Base-by-base conservation (phyloP, 2,113 vertebrate species). In the Gavialis gangeticus region DNA sequence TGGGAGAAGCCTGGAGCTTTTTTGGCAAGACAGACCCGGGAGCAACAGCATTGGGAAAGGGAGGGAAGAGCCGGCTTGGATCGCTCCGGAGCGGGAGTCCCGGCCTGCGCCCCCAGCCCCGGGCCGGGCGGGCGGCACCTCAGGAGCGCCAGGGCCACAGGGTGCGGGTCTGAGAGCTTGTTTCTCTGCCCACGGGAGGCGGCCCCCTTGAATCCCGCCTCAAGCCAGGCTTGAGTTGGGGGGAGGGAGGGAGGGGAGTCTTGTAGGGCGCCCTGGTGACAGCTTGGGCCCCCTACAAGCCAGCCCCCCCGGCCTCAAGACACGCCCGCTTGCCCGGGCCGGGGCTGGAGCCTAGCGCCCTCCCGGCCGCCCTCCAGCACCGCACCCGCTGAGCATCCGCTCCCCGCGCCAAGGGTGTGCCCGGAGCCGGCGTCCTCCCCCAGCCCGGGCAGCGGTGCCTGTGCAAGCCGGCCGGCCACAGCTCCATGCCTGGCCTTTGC, bases 1-100 rank as follows among this genome's bases (percentile, higher is more conserved):
- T 78, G 86, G 89, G 62, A 59, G 93, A 46, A 93, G 67, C 84
- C 75, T 24, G 94, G 90, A 95, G 96, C 93, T 92, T 97, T 97
- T 97, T 96, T 75, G 84, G 90, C 90, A 87, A 79, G 69, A 83
- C 80, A 76, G 84, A 63, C 17, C 75, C 88, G 6, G 81, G 81
- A 87, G 84, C 75, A 21, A 90, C 75, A 30, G 66, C 82, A 79
- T 90, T 58, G 62, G 76, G 19, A 69, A 58, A 77, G 55, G 7
- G 57, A 87, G 76, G 71, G 69, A 86, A 91, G 84, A 91, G 73
- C 25, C 57, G 84, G 90, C 67, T 71, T 27, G 84, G 90, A 87
- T 78, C 37, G 28, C 57, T 46, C 19, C 69, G 90, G 79, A 91
- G 75, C 84, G 27, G 90, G 90, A 91, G 76, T 71, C 84, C 78